A percentile compares a stretch with the other conserved stretches of the same genome.
phyloP scores from a whole-genome alignment of 2,888 invertebrate species.

The Thymelicus sylvestris region DNA sequence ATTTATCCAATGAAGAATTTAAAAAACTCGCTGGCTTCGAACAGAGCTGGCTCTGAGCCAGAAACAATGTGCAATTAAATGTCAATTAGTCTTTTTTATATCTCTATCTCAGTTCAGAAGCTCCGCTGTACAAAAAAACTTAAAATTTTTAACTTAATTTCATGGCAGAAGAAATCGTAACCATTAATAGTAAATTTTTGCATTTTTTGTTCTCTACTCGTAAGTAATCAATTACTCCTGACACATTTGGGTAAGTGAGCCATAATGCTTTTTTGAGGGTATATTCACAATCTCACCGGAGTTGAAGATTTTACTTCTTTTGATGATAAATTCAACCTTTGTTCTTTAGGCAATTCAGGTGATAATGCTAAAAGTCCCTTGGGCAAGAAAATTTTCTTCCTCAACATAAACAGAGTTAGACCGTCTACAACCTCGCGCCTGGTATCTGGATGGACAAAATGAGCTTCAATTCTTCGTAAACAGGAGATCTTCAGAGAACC shows the following conservation, averaged over 20 bases:
- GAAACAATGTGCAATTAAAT: constrained; percentile 25
- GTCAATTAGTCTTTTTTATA: constrained; percentile 33
- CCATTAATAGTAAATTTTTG: neutral
- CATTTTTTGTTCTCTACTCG: neutral
- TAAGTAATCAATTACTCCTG: neutral
- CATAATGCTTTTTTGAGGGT: neutral
- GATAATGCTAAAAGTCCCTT: too few relatives aligned
- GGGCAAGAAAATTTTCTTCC: too few relatives aligned
- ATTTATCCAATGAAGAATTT: constrained; percentile 23
- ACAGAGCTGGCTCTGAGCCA: constrained; percentile 19
- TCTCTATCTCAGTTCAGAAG: constrained; percentile 23
- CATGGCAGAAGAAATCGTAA: constrained; percentile 8
- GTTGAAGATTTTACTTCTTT: too few relatives aligned
- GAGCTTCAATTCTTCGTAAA: too few relatives aligned
- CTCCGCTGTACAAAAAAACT: constrained; percentile 1
- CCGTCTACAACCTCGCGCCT: too few relatives aligned
- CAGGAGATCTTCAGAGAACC: too few relatives aligned
- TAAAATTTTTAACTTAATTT: constrained; percentile 16
- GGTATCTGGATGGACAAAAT: too few relatives aligned
- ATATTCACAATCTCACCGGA: too few relatives aligned
- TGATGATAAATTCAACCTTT: too few relatives aligned
- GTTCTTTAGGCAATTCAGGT: too few relatives aligned
- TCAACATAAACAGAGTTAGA: too few relatives aligned
- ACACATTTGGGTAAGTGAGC: neutral
- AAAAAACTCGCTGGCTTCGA: constrained; percentile 12